Percentiles rank a stretch among this genome's conserved stretches.
phyloP scores from a whole-genome alignment of 1,140 invertebrate species.

The Bombus turneri region DNA sequence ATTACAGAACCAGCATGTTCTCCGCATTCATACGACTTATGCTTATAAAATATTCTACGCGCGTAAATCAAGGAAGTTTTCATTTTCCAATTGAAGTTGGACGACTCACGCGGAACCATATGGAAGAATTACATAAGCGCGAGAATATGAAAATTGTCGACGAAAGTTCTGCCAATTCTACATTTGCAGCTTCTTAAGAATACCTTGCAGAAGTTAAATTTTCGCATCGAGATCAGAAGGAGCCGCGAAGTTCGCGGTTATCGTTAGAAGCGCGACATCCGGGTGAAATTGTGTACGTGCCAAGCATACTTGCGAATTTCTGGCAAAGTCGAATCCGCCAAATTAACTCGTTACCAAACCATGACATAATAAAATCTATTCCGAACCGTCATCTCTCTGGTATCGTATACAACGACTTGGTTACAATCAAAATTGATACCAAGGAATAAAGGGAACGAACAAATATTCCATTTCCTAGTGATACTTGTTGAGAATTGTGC shows the following conservation, averaged over 20 bases:
- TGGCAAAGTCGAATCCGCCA: neutral
- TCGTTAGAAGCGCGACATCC: neutral
- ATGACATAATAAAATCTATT: neutral
- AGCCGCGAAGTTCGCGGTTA: neutral
- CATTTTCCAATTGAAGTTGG: neutral
- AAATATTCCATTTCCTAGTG: no score
- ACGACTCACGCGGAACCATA: neutral
- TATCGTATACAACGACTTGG: no score
- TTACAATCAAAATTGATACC: no score
- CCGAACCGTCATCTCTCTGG: neutral
- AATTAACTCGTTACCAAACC: constrained; percentile 1
- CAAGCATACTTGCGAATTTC: neutral
- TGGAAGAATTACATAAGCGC: neutral
- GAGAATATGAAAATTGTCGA: neutral
- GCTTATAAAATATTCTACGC: neutral
- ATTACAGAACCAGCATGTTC: no score
- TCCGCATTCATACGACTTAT: rapidly evolving
- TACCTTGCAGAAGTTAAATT: neutral
- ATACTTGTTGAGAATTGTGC: no score
- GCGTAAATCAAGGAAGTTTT: neutral
- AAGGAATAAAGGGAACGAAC: no score
- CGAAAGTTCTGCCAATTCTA: neutral
- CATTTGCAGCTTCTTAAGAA: neutral
- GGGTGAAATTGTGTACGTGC: neutral
- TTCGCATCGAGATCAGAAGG: neutral